Evolutionary conservation across 2,113 vertebrate genomes (phyloP).

Genomic region (Nesoenas mayeri): DNA sequence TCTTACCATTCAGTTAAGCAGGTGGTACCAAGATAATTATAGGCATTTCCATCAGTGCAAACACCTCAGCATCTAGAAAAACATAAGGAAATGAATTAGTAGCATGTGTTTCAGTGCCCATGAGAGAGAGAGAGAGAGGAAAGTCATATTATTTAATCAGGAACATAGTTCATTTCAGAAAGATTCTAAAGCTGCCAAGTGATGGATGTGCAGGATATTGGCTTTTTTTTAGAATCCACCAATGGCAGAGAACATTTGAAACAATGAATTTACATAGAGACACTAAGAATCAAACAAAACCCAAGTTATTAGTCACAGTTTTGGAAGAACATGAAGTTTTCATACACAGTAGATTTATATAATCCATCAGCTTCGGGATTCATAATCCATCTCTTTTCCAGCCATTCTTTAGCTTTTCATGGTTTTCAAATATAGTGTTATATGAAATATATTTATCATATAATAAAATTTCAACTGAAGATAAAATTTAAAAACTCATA

Average conservation of each 20-base stretch:
- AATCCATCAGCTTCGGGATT: neutral
- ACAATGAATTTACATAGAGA: neutral
- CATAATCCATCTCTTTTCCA: neutral
- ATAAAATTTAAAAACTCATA: neutral
- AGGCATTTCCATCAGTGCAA: neutral
- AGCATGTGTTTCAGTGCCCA: neutral
- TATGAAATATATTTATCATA: neutral
- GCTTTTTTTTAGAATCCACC: neutral
- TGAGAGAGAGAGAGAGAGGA: neutral
- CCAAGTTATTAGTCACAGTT: neutral
- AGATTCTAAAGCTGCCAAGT: neutral
- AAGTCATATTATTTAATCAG: neutral
- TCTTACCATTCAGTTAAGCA: neutral
- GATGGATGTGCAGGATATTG: neutral
- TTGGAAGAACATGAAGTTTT: neutral
- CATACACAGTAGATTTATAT: neutral
- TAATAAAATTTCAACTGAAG: neutral
- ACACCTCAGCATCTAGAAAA: neutral
- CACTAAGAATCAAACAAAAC: neutral
- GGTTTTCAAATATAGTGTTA: neutral
- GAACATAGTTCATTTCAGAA: neutral
- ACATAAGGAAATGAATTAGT: neutral
- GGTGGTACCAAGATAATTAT: neutral
- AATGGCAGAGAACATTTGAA: neutral
- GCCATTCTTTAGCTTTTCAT: neutral